Conservation (phyloP, 2,797 vertebrate genomes). For the Brachyrhaphis roseni region DNA sequence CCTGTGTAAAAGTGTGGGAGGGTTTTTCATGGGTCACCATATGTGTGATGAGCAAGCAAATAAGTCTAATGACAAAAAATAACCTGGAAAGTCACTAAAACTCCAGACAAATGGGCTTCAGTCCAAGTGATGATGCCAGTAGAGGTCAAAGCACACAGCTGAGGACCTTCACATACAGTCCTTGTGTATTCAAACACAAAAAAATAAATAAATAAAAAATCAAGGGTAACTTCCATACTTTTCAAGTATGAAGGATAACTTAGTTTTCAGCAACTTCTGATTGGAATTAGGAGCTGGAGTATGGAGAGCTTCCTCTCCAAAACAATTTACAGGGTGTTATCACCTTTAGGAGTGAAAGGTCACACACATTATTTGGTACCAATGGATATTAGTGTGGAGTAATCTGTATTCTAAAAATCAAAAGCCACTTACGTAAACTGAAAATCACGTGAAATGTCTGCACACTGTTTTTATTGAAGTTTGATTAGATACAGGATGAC, state of each 20-base stretch:
- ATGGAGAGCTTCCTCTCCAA: not conserved
- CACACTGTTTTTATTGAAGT: not conserved
- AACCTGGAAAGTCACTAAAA: slow-evolving; percentile 56
- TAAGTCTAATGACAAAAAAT: slow-evolving; percentile 73
- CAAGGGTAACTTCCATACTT: no score
- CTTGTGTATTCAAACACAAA: not conserved
- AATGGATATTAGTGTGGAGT: not conserved
- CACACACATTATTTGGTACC: not conserved
- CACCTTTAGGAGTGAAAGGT: not conserved
- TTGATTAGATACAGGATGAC: not conserved
- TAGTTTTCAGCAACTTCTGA: not conserved
- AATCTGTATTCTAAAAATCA: not conserved
- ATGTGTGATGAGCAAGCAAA: slow-evolving; percentile 79
- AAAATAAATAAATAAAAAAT: no score
- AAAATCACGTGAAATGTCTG: not conserved
- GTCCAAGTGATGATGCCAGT: slow-evolving; percentile 47
- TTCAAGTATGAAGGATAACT: not conserved
- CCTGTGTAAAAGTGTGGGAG: slow-evolving; percentile 2
- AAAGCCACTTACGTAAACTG: not conserved
- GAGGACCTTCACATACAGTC: slow-evolving; percentile 48
- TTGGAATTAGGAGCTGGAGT: not conserved
- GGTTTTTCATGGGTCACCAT: slow-evolving; percentile 18
- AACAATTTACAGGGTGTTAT: not conserved
- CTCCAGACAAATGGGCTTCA: slow-evolving; percentile 55
- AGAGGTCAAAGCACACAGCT: slow-evolving; percentile 63